These are phyloP conservation scores for Zapornia atra DNA, from an alignment of 2,113 vertebrate genomes.

Conservation along the genomic window DNA sequence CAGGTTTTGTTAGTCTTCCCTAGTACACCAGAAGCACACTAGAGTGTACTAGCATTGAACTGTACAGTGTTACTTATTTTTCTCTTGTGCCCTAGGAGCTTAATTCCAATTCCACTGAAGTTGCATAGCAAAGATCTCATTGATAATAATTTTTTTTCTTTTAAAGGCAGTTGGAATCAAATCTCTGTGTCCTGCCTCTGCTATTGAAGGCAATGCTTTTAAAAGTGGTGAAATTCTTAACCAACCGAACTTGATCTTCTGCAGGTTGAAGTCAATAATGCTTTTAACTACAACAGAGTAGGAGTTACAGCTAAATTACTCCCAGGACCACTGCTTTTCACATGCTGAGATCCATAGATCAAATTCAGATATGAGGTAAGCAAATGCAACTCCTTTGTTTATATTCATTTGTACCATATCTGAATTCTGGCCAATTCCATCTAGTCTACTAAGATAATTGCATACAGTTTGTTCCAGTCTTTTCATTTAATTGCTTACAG, in stretches of 20 bases:
- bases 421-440: constrained; percentile 2
- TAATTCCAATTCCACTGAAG: background rate
- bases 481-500: background rate
- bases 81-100: background rate
- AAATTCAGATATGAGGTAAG: background rate
- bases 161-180: background rate
- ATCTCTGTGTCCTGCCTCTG: background rate
- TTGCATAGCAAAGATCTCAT: background rate
- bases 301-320: background rate
- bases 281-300: background rate
- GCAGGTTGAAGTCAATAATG: background rate
- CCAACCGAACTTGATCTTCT: background rate
- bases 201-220: background rate
- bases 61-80: background rate
- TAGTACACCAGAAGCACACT: background rate
- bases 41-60: background rate
- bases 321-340: background rate
- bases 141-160: background rate
- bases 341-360: background rate
- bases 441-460: background rate
- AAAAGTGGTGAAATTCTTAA: background rate
- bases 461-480: background rate
- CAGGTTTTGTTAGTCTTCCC: background rate
- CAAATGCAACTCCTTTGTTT: background rate
- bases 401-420: background rate